Percentiles rank a stretch among this genome's conserved stretches.
Evolutionary conservation across 2,888 invertebrate genomes (phyloP).

Genomic region (Entomobrya proxima): DNA sequence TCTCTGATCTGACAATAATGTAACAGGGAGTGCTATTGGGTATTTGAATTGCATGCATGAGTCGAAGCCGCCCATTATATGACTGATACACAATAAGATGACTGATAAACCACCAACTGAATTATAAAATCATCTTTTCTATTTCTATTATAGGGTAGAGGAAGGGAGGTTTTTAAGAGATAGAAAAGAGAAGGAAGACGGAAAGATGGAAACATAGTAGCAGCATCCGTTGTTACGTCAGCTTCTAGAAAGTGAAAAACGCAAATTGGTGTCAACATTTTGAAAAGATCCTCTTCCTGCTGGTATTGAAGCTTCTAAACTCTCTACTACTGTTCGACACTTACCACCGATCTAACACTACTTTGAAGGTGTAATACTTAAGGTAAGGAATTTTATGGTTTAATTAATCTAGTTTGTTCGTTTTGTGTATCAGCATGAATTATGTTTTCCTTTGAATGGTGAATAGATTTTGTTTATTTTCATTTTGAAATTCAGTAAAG

Average conservation of each 20-base stretch:
- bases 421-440: not conserved
- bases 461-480: no score
- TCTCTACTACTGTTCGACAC: not conserved
- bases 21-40: no score
- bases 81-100: not conserved
- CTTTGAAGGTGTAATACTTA: not conserved
- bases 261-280: not conserved
- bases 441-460: not conserved
- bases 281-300: constrained; percentile 19
- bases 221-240: constrained; percentile 74
- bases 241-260: constrained; percentile 38
- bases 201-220: constrained; percentile 73
- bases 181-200: constrained; percentile 66
- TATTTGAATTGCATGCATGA: constrained; percentile 2
- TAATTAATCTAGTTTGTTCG: no score
- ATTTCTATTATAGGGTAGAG: constrained; percentile 59
- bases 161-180: constrained; percentile 61
- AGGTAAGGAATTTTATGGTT: constrained; percentile 8
- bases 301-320: not conserved
- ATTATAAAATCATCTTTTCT: constrained; percentile 15
- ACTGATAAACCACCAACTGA: not conserved
- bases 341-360: not conserved
- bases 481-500: no score
- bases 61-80: not conserved
- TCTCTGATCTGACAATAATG: no score